These are phyloP conservation scores for Anarsia innoxiella DNA, from an alignment of 2,888 invertebrate species.

Conservation along the genomic window DNA sequence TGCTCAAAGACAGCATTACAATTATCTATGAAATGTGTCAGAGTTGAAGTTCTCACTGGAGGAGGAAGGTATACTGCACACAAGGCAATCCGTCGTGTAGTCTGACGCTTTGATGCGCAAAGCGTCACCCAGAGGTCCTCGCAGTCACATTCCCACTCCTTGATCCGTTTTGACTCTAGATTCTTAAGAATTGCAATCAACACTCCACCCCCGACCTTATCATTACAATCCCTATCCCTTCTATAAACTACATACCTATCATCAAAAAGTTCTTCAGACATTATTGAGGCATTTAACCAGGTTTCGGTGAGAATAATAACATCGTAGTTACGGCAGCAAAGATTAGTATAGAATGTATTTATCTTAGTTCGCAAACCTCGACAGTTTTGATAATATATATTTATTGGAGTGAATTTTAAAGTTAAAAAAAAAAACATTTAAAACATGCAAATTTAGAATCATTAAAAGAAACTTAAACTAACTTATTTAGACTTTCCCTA, in stretches of 20 bases:
- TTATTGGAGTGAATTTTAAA: not conserved
- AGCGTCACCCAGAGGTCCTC: slow-evolving; percentile 1
- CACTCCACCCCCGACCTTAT: not conserved
- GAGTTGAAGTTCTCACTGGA: not conserved
- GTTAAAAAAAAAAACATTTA: not conserved
- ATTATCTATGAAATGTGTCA: not conserved
- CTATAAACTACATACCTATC: not conserved
- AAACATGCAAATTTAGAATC: not conserved
- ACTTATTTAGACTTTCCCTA: not conserved
- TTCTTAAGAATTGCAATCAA: not conserved
- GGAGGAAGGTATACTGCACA: not conserved
- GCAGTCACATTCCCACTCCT: not conserved
- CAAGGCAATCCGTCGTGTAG: not conserved
- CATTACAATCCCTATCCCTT: not conserved
- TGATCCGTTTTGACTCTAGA: not conserved
- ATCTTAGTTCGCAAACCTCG: not conserved
- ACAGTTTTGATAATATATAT: not conserved
- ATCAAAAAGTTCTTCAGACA: not conserved
- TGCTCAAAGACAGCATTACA: not conserved
- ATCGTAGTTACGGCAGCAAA: not conserved
- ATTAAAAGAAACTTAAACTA: not conserved
- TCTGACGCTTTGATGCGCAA: not conserved
- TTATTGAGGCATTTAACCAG: not conserved
- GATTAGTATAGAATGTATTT: not conserved
- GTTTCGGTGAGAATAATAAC: not conserved